These are phyloP conservation scores for Dunckerocampus dactyliophorus DNA, from an alignment of 2,113 vertebrate species.

Conservation along the genomic window DNA sequence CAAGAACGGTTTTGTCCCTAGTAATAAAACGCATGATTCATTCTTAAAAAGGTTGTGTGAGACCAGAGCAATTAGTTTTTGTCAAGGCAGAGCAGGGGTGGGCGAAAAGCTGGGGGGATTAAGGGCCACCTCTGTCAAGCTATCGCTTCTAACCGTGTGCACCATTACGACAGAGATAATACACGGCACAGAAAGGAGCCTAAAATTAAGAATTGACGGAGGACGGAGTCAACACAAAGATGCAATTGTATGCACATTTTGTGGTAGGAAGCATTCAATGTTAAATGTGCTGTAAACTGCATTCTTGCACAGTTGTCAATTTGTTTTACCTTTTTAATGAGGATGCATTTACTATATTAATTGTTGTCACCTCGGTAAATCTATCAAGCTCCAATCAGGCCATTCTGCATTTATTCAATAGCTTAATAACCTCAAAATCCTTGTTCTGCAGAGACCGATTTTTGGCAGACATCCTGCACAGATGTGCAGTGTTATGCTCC, in stretches of 20 bases:
- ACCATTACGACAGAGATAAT: constrained; percentile 32
- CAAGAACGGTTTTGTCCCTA: not conserved
- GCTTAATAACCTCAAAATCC: not conserved
- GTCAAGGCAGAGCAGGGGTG: constrained; percentile 9
- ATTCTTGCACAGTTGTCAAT: too few relatives aligned
- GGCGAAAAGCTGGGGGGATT: constrained; percentile 19
- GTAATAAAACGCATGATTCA: constrained; percentile 18
- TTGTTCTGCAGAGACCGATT: not conserved
- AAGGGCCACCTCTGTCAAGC: constrained; percentile 20
- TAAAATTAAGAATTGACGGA: too few relatives aligned
- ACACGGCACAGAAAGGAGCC: constrained; percentile 26
- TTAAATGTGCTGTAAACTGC: not conserved
- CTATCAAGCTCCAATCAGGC: not conserved
- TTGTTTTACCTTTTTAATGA: too few relatives aligned
- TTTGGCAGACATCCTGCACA: constrained; percentile 9
- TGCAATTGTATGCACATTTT: not conserved
- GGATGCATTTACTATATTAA: not conserved
- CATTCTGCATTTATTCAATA: not conserved
- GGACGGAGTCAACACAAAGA: not conserved
- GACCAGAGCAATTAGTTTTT: constrained; percentile 17
- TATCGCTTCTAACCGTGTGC: constrained; percentile 20
- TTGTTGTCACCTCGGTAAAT: not conserved
- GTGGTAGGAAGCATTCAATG: not conserved
- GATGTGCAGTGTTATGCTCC: not conserved
- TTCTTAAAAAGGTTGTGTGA: constrained; percentile 14